These are phyloP conservation scores for Carterocephalus palaemon DNA, from an alignment of 2,888 invertebrate genomes.

Conservation along the genomic window DNA sequence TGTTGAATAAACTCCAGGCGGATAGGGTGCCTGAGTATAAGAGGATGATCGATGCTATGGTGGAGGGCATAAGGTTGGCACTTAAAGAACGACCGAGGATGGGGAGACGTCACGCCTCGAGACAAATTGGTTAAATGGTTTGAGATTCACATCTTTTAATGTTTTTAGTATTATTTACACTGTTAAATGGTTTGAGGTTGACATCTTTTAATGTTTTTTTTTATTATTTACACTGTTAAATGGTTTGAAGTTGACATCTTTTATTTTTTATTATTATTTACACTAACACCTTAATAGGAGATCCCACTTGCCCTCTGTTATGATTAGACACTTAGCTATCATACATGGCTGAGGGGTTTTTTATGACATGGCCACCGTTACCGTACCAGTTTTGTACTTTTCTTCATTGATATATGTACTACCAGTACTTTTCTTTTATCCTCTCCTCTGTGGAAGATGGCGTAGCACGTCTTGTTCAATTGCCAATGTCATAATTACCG, in stretches of 20 bases:
- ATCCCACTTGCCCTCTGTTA: conserved; percentile 80
- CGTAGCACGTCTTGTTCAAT: no score
- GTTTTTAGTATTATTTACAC: no score
- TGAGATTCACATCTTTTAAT: no score
- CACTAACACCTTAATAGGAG: conserved; percentile 78
- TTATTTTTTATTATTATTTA: conserved; percentile 81
- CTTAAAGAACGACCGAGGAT: not conserved
- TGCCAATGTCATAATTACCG: no score
- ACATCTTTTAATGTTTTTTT: no score
- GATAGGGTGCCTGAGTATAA: not conserved
- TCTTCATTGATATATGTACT: no score
- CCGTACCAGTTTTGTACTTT: no score
- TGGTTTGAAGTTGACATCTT: no score
- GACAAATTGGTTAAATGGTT: not conserved
- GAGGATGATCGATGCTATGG: not conserved
- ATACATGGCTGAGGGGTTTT: conserved; percentile 81
- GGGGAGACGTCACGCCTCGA: not conserved
- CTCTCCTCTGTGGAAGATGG: no score
- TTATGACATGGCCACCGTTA: conserved; percentile 81
- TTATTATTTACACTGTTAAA: no score
- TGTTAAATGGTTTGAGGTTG: no score
- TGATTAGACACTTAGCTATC: conserved; percentile 80
- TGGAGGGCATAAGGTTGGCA: not conserved
- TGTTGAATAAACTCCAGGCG: not conserved
- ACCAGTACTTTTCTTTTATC: no score